Evolutionary conservation across 2,888 invertebrate genomes (phyloP), one percentile per base, ranked within the genome.

Genomic region (Mechanitis messenoides): DNA sequence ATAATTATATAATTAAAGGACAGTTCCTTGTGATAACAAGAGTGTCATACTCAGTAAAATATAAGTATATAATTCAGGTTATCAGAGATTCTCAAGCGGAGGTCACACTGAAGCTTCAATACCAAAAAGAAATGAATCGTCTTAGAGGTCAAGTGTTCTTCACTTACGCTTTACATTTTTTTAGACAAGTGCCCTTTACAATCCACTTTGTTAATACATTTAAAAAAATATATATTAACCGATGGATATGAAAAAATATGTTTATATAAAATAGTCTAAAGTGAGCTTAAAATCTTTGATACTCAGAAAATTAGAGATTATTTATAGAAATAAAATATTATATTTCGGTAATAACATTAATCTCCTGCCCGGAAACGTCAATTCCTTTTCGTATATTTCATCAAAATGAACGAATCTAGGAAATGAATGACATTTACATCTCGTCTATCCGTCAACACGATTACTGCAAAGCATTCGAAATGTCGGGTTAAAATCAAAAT

Each of bases 1-100:
- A 9, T 9, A 9, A 9, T 9, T 42, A 9, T 42, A 9, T 42
- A 2, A 42, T 42, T 42, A 9, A 7, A 42, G 1, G 6, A 42
- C 11, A 42, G 9, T 42, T 1, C 7, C 3, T 9, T 42, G 9
- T 3, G 11, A 11, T 9, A 3, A 42, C 3, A 3, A 3, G 6
- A 9, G 7, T 42, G 9, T 42, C 42, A 20, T 20, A 20, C 42
- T 42, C 9, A 11, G 42, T 42, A 42, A 42, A 50, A 7, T 31
- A 31, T 31, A 50, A 28, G 50, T 50, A n/a, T 47, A 47, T 20
- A 20, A 28, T 20, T 47, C 47, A 28, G n/a, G 68, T 68, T 71
- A 75, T 73, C 73, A 72, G 72, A 69, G 72, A 73, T 79, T 73
- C 84, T 84, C 70, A 68, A 79, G 58, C 68, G 72, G 73, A 78